Conservation (phyloP, 30 jellyfish, hydroid and myxozoan species). For the Hydractinia symbiolongicarpus region DNA sequence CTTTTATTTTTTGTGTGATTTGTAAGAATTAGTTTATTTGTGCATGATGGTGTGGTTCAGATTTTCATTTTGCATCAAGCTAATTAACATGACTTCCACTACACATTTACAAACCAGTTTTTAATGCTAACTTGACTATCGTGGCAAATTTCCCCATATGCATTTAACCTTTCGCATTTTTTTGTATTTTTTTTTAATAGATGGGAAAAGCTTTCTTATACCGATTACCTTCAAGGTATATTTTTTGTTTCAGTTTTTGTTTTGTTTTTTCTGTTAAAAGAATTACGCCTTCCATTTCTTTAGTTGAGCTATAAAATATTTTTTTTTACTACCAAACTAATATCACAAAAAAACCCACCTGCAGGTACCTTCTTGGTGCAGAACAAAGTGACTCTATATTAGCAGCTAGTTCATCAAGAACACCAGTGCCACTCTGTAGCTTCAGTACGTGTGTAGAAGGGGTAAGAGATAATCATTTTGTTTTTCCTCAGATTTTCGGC, state of each 20-base stretch:
- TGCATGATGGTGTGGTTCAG: too few species aligned
- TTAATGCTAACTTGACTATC: too few species aligned
- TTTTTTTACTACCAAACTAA: background rate
- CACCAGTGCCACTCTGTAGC: slow-evolving; percentile 68
- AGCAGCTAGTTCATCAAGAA: slow-evolving; percentile 50
- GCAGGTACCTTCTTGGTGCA: slow-evolving; percentile 84
- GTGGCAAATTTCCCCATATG: too few species aligned
- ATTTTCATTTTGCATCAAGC: too few species aligned
- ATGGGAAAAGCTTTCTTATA: slow-evolving; percentile 80
- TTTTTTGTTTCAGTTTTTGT: background rate
- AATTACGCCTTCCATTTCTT: background rate
- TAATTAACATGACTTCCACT: too few species aligned
- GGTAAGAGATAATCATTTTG: background rate
- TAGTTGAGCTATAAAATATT: too few species aligned
- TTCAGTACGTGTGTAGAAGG: slow-evolving; percentile 17
- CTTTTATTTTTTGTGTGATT: too few species aligned
- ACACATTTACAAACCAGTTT: too few species aligned
- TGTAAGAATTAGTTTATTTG: too few species aligned
- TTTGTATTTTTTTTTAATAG: slow-evolving; percentile 9
- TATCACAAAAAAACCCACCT: background rate
- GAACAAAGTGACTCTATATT: slow-evolving; percentile 49
- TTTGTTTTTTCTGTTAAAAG: background rate
- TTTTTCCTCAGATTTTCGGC: too few species aligned
- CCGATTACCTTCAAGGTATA: slow-evolving; percentile 86
- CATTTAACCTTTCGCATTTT: too few species aligned